Percentiles rank a stretch among this genome's conserved stretches.
Conservation (phyloP, 1,140 invertebrate genomes). For the Orius insidiosus region DNA sequence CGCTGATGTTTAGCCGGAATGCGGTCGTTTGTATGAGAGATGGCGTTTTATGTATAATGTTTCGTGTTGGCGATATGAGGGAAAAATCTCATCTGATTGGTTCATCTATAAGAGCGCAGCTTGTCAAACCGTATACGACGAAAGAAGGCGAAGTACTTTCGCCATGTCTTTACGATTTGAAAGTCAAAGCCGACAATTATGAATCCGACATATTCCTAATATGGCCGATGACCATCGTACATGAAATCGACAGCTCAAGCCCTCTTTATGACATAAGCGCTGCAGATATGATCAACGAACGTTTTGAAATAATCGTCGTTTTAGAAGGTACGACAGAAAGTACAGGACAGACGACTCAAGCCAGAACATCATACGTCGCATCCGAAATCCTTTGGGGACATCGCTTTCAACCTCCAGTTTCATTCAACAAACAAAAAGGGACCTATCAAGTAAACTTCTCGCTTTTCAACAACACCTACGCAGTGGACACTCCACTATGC, state of each 20-base stretch:
- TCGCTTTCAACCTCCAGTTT: slow-evolving; percentile 72
- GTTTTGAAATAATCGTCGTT: slow-evolving; percentile 91
- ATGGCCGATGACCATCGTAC: slow-evolving; percentile 81
- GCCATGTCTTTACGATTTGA: slow-evolving; percentile 68
- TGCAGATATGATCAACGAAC: slow-evolving; percentile 69
- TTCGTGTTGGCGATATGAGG: slow-evolving; percentile 93
- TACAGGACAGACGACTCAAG: slow-evolving; percentile 75
- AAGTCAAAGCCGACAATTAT: slow-evolving; percentile 68
- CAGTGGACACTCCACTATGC: slow-evolving; percentile 81
- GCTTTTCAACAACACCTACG: slow-evolving; percentile 76
- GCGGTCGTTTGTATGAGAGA: slow-evolving; percentile 84
- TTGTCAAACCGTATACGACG: slow-evolving; percentile 78
- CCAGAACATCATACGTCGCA: slow-evolving; percentile 77
- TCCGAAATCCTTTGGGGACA: slow-evolving; percentile 91
- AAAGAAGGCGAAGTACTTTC: slow-evolving; percentile 72
- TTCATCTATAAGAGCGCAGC: slow-evolving; percentile 71
- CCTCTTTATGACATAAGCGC: slow-evolving; percentile 80
- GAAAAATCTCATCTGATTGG: slow-evolving; percentile 90
- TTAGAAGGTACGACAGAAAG: slow-evolving; percentile 89
- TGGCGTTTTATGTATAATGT: slow-evolving; percentile 80
- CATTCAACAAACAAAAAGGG: slow-evolving; percentile 79
- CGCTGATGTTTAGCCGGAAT: slow-evolving; percentile 84
- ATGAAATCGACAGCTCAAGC: slow-evolving; percentile 52
- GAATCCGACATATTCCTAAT: slow-evolving; percentile 77
- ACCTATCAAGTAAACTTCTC: slow-evolving; percentile 90